Conservation (phyloP, 2,888 invertebrate genomes). For the Melieria omissa region DNA sequence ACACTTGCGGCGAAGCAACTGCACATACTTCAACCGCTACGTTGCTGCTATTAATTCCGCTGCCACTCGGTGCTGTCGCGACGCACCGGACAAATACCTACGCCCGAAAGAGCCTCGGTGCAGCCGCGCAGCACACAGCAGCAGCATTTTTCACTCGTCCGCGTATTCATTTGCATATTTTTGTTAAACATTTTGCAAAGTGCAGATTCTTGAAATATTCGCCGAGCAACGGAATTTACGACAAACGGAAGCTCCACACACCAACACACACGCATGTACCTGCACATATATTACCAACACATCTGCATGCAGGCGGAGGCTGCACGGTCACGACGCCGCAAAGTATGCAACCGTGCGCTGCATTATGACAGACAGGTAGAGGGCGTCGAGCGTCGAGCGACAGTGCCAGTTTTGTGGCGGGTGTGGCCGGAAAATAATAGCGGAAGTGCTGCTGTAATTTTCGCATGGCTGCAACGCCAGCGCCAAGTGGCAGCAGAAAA, state of each 20-base stretch:
- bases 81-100: background rate
- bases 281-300: background rate
- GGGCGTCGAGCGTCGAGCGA: no score
- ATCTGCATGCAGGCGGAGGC: background rate
- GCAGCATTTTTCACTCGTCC: background rate
- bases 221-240: background rate
- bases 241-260: background rate
- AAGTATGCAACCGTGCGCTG: background rate
- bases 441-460: background rate
- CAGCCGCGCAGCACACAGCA: background rate
- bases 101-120: background rate
- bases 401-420: no score
- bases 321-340: background rate
- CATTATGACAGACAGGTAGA: background rate
- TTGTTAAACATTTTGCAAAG: slow-evolving; percentile 6
- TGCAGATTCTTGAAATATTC: slow-evolving; percentile 8
- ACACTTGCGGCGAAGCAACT: background rate
- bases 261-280: background rate
- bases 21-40: background rate
- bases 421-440: background rate
- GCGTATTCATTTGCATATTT: slow-evolving; percentile 5
- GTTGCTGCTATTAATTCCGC: background rate
- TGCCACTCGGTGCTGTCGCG: background rate
- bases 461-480: background rate
- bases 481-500: background rate